Evolutionary conservation across 2,888 invertebrate genomes (phyloP), one percentile per base, ranked within the genome.

Genomic region (Gonocerus acuteangulatus): DNA sequence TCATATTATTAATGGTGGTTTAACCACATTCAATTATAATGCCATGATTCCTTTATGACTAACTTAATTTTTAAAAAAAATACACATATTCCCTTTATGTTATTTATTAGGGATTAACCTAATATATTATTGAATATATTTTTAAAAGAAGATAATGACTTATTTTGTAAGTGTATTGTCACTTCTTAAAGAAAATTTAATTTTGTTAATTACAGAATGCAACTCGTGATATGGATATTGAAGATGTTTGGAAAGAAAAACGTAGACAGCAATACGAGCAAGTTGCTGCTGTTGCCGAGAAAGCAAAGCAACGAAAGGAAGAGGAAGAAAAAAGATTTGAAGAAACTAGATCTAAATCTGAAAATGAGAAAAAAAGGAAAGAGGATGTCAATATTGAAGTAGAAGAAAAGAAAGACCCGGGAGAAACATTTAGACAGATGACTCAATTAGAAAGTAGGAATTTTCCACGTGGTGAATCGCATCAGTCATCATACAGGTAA

Each of bases 261-360:
- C 80, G 87, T 54, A 79, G 82, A 62, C 82, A 84, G 65, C 83
- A 86, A 68, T 78, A 77, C 71, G 82, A 85, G 69, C 85, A 85
- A 70, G 83, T 91, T 51, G 85, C 86, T 9, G 82, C 84, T 61
- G 88, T 86, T 1, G 87, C 90, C 15, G 90, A 89, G 68, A 80
- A 91, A 23, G 92, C 91, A 0, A 84, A 87, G 60, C 87, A 87
- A 71, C 82, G 89, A 23, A 87, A 91, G 69, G 91, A 92, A 71
- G 91, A 93, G 71, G 93, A 92, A 71, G 92, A 93, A 71, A 86
- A 90, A 65, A 81, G 87, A 44, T 86, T 80, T 69, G 79, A 80
- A 69, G 83, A 85, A 70, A 78, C 79, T 13, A 83, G 61, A 11
- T 56, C 45, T 22, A 62, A 58, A 44, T 21, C 54, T 16, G 57